A percentile compares a stretch with the other conserved stretches of the same genome.
Evolutionary conservation across 2,888 invertebrate genomes (phyloP).

Genomic region (Drosophila anomelani): DNA sequence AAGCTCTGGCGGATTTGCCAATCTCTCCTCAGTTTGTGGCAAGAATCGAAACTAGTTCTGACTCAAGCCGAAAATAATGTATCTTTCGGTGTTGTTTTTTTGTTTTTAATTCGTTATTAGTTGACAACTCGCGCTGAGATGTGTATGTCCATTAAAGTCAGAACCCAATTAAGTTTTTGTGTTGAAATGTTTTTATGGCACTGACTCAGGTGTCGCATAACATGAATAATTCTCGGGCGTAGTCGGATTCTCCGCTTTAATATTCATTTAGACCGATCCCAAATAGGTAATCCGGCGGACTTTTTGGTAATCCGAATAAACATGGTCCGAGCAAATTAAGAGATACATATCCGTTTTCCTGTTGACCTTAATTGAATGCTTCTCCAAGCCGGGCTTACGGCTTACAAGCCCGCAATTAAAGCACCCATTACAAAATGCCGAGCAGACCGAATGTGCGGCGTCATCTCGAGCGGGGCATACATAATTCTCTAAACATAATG

Average conservation of each 20-base stretch:
- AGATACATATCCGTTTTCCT: conserved; percentile 51
- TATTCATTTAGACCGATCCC: conserved; percentile 34
- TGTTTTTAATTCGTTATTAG: conserved; percentile 38
- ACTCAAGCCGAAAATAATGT: conserved; percentile 10
- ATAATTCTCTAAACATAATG: conserved; percentile 61
- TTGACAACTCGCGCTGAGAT: conserved; percentile 40
- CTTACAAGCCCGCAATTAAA: conserved; percentile 42
- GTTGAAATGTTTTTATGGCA: conserved; percentile 55
- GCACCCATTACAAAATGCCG: conserved; percentile 42
- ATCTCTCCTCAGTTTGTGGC: conserved; percentile 39
- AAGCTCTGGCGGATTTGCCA: conserved; percentile 45
- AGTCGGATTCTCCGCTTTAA: conserved; percentile 23
- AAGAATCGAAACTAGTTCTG: conserved; percentile 44
- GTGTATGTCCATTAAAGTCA: conserved; percentile 69
- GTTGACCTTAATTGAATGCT: conserved; percentile 39
- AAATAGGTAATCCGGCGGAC: conserved; percentile 49
- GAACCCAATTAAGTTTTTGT: conserved; percentile 65
- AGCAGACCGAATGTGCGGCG: conserved; percentile 50
- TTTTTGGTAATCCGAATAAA: conserved; percentile 10
- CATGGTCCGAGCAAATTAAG: conserved; percentile 12
- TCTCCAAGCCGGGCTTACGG: conserved; percentile 17
- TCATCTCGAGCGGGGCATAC: conserved; percentile 57
- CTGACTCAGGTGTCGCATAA: conserved; percentile 66
- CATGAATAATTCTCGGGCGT: conserved; percentile 70
- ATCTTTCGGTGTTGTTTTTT: conserved; percentile 19